Percentiles rank a stretch among this genome's conserved stretches.
Evolutionary conservation across 1,140 invertebrate genomes (phyloP).

Genomic region (Drosophila persimilis): DNA sequence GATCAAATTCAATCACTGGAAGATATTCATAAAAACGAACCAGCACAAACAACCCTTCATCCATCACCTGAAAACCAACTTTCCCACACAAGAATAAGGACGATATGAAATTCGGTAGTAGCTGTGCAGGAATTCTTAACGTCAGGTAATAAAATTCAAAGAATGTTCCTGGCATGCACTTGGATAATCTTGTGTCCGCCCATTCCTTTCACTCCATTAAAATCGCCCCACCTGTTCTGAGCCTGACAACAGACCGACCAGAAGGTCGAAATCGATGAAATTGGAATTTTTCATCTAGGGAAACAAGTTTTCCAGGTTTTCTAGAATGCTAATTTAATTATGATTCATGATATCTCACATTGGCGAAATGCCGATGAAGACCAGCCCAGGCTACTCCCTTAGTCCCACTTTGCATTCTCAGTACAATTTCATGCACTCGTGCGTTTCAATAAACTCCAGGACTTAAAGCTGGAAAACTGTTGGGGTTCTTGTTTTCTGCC

Average conservation of each 20-base stretch:
- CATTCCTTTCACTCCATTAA: background rate
- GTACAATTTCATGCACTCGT: background rate
- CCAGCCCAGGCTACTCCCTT: background rate
- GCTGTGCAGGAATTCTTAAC: constrained; percentile 52
- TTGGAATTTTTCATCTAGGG: constrained; percentile 31
- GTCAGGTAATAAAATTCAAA: constrained; percentile 40
- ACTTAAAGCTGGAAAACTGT: constrained; percentile 42
- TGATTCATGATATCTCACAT: background rate
- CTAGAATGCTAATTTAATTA: background rate
- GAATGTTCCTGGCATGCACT: constrained; percentile 37
- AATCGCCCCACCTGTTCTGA: constrained; percentile 26
- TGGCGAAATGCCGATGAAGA: too few relatives aligned
- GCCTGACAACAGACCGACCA: background rate
- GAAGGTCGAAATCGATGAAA: constrained; percentile 56
- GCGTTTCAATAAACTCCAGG: constrained; percentile 37
- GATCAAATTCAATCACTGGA: background rate
- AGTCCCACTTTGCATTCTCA: background rate
- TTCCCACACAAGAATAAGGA: constrained; percentile 2
- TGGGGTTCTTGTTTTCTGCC: constrained; percentile 22
- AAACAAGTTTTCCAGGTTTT: background rate
- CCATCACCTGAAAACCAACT: too few relatives aligned
- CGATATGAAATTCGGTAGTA: constrained; percentile 2
- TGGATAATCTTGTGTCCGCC: background rate
- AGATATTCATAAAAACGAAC: too few relatives aligned
- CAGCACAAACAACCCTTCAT: too few relatives aligned